phyloP scores from a whole-genome alignment of 2,888 invertebrate species.

The Agelastica alni region DNA sequence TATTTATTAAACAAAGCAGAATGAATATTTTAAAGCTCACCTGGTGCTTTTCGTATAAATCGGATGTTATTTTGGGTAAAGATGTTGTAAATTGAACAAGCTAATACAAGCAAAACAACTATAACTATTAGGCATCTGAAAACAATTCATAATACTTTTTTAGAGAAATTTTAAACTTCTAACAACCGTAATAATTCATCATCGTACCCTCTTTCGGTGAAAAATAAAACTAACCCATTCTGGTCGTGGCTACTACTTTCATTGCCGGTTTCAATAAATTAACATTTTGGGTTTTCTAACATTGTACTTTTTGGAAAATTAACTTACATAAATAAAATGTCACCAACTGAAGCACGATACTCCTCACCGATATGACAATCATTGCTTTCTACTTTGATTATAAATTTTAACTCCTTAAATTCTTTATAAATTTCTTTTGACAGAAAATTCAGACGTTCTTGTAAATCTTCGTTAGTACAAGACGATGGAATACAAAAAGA shows the following conservation, averaged over 20 bases:
- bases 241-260: too few relatives aligned
- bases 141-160: too few relatives aligned
- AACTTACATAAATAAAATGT: slow-evolving; percentile 52
- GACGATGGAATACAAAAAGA: slow-evolving; percentile 65
- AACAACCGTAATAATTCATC: too few relatives aligned
- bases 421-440: slow-evolving; percentile 27
- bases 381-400: slow-evolving; percentile 39
- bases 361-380: slow-evolving; percentile 60
- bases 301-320: too few relatives aligned
- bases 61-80: slow-evolving; percentile 30
- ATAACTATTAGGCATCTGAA: slow-evolving; percentile 15
- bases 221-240: too few relatives aligned
- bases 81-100: slow-evolving; percentile 39
- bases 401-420: slow-evolving; percentile 32
- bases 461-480: slow-evolving; percentile 60
- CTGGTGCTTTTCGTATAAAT: slow-evolving; percentile 28
- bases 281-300: too few relatives aligned
- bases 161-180: too few relatives aligned
- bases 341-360: slow-evolving; percentile 50
- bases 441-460: slow-evolving; percentile 42
- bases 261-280: too few relatives aligned
- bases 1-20: background rate
- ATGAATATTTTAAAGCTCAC: slow-evolving; percentile 22
- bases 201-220: too few relatives aligned
- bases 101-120: slow-evolving; percentile 31